phyloP scores from a whole-genome alignment of 2,113 vertebrate species.

The Rhabdornis inornatus region DNA sequence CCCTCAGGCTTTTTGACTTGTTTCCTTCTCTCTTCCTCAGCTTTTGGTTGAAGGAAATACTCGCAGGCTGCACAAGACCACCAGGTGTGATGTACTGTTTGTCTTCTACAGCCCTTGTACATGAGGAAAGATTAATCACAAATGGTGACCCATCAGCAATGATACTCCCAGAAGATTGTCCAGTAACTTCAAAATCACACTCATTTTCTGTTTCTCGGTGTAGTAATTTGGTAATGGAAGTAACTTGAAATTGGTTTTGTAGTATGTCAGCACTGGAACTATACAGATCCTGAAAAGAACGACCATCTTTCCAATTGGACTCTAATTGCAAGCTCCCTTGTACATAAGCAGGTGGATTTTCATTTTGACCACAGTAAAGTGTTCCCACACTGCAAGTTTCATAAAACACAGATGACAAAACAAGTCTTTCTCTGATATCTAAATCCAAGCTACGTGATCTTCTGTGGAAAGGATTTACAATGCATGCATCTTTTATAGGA shows the following conservation, averaged over 20 bases:
- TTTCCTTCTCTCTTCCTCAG: constrained; percentile 81
- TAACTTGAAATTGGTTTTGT: constrained; percentile 46
- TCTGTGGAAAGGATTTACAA: constrained; percentile 66
- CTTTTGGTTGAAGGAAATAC: constrained; percentile 60
- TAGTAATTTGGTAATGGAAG: constrained; percentile 38
- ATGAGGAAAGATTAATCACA: constrained; percentile 46
- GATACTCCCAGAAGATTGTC: constrained; percentile 13
- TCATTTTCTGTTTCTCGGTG: constrained; percentile 40
- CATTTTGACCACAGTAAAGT: background rate
- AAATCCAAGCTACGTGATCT: constrained; percentile 78
- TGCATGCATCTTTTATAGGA: constrained; percentile 44
- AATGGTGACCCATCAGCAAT: constrained; percentile 4
- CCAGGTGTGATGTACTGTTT: background rate
- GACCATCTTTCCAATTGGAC: background rate
- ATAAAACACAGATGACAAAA: constrained; percentile 42
- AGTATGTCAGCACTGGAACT: constrained; percentile 36
- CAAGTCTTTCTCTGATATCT: constrained; percentile 52
- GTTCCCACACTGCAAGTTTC: constrained; percentile 9
- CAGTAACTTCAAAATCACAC: constrained; percentile 59
- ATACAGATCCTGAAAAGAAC: constrained; percentile 4
- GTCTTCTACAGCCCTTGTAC: constrained; percentile 35
- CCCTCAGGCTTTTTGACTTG: constrained; percentile 78
- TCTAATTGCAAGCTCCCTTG: constrained; percentile 15
- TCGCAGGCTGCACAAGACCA: background rate
- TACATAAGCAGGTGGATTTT: constrained; percentile 29